Conservation (phyloP, 2,888 invertebrate species). For the Yponomeuta cagnagella region DNA sequence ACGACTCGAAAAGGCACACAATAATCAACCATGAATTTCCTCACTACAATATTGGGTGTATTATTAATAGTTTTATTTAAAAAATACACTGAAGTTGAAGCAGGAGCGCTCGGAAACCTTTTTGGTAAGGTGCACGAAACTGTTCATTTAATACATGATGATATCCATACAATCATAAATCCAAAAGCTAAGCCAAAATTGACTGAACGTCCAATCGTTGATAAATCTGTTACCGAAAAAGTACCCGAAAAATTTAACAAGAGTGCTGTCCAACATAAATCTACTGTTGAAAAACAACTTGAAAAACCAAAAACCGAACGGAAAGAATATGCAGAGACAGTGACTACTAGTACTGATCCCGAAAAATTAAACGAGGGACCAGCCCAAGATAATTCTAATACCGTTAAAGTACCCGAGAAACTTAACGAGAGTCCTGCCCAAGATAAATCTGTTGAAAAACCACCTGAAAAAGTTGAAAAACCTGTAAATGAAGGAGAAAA, state of each 20-base stretch:
- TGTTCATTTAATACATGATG: conserved; percentile 30
- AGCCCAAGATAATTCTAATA: too few species aligned
- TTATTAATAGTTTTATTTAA: neutral
- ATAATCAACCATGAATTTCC: conserved; percentile 13
- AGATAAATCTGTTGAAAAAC: conserved; percentile 11
- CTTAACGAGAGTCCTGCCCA: too few species aligned
- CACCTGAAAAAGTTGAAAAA: neutral
- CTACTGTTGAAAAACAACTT: too few species aligned
- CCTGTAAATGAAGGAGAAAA: conserved; percentile 11
- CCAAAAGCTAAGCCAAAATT: conserved; percentile 6
- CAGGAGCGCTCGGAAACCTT: conserved; percentile 31
- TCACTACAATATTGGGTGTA: neutral
- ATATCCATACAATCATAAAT: conserved; percentile 28
- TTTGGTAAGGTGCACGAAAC: conserved; percentile 33
- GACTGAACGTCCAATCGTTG: neutral
- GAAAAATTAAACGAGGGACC: too few species aligned
- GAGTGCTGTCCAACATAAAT: neutral
- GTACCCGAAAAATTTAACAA: conserved; percentile 7
- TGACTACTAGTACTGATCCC: too few species aligned
- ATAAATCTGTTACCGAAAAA: neutral
- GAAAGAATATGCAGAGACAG: too few species aligned
- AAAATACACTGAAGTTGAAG: conserved; percentile 25
- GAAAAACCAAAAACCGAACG: too few species aligned
- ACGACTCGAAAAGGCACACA: conserved; percentile 11
- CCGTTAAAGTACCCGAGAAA: too few species aligned